Evolutionary conservation across 1,140 invertebrate genomes (phyloP), one percentile per base, ranked within the genome.

Genomic region (Belonocnema kinseyi): DNA sequence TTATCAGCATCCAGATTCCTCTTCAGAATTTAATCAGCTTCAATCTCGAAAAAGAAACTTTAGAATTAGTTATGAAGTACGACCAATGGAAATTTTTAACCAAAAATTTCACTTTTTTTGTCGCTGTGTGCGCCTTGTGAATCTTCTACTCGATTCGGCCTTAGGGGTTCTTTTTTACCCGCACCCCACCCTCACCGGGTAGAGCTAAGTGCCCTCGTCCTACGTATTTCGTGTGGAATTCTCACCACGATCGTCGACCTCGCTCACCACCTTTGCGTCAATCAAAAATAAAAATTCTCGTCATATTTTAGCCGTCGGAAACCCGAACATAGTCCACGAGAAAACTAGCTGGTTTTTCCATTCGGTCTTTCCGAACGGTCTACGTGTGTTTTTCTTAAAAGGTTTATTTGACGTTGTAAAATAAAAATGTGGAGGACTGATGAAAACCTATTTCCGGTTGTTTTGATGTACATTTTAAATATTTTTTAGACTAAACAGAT

Each of bases 101-200:
- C 2, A 33, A 33, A 33, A 33, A 33, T 33, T 33, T 5, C 26
- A 33, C 4, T 33, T 33, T 33, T 33, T 33, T 5, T 5, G 2
- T 33, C 21, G 0, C 26, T 33, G 26, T 33, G 26, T 79, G 76
- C 74, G 75, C 74, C 78, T 81, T 79, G 76, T 70, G 82, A 76
- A 82, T 85, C 83, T 83, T 76, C 80, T 77, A 79, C 82, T 83
- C 77, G 73, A 82, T 81, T 81, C 82, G 77, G 78, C 80, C 78
- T 73, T 77, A 46, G 75, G 76, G 78, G 78, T 82, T 82, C 83
- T 82, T 81, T 80, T 76, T 80, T 84, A 80, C 77, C 58, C 74
- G 73, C n/a, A 50, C 74, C 77, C 77, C 54, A 78, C 75, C 71
- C 79, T 76, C 61, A 51, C 53, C 53, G 77, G 77, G 75, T 70